A percentile compares a stretch with the other conserved stretches of the same genome.
Conservation (phyloP, 2,888 invertebrate genomes). For the Pheosia tremula region DNA sequence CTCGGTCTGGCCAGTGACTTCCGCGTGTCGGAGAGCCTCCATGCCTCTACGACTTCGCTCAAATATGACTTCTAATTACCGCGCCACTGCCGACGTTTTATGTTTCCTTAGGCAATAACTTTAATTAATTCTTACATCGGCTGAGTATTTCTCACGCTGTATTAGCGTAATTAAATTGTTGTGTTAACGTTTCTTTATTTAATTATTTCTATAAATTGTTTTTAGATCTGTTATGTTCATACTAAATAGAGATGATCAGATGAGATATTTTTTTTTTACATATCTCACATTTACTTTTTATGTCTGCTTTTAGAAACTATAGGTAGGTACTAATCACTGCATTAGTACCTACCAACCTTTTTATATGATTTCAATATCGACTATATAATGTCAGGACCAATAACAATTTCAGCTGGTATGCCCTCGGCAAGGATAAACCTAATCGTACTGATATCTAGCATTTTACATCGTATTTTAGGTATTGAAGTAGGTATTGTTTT, state of each 20-base stretch:
- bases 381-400: too few relatives aligned
- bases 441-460: too few relatives aligned
- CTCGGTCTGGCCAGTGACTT: slow-evolving; percentile 43
- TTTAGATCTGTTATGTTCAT: slow-evolving; percentile 12
- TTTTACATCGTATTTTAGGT: too few relatives aligned
- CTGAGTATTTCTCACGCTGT: slow-evolving; percentile 74
- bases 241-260: background rate
- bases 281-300: too few relatives aligned
- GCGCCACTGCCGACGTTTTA: slow-evolving; percentile 69
- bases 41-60: slow-evolving; percentile 56
- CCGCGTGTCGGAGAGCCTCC: slow-evolving; percentile 50
- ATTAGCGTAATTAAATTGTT: slow-evolving; percentile 59
- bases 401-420: too few relatives aligned
- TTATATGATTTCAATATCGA: background rate
- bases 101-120: slow-evolving; percentile 78
- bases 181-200: slow-evolving; percentile 39
- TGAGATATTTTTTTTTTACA: too few relatives aligned
- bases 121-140: slow-evolving; percentile 75
- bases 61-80: slow-evolving; percentile 77
- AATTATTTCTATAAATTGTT: slow-evolving; percentile 30
- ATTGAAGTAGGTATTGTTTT: background rate
- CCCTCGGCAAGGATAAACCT: too few relatives aligned
- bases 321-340: too few relatives aligned
- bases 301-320: too few relatives aligned
- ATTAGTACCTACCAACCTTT: too few relatives aligned